A percentile compares a stretch with the other conserved stretches of the same genome.
These are phyloP conservation scores for Cylindroiulus punctatus DNA, from an alignment of 2,888 invertebrate genomes.

Conservation along the genomic window DNA sequence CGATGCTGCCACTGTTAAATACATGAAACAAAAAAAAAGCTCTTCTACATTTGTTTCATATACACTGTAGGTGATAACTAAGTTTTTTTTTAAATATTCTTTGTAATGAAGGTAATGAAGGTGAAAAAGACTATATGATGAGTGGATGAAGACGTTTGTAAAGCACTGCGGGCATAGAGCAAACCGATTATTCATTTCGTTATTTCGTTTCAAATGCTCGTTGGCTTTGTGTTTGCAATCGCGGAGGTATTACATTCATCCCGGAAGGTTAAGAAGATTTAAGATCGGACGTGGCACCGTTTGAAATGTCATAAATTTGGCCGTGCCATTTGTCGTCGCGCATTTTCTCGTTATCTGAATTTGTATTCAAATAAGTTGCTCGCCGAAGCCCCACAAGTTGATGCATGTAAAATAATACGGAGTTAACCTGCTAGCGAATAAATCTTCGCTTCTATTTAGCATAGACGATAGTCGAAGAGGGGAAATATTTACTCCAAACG, in stretches of 20 bases:
- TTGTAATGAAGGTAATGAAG: too few relatives aligned
- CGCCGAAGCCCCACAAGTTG: slow-evolving; percentile 21
- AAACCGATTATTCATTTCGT: too few relatives aligned
- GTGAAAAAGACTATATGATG: too few relatives aligned
- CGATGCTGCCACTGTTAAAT: too few relatives aligned
- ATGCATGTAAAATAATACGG: neutral
- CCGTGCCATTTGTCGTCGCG: slow-evolving; percentile 20
- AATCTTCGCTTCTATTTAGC: neutral
- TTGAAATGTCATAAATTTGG: slow-evolving; percentile 28
- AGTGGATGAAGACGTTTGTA: too few relatives aligned
- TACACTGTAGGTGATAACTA: too few relatives aligned
- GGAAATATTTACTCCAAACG: slow-evolving; percentile 6
- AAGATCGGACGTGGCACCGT: slow-evolving; percentile 19
- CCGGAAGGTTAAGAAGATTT: slow-evolving; percentile 27
- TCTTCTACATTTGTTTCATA: too few relatives aligned
- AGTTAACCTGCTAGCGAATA: neutral
- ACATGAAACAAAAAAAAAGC: too few relatives aligned
- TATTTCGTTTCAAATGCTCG: neutral
- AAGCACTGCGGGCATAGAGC: too few relatives aligned
- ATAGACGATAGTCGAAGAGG: neutral
- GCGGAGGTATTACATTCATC: neutral
- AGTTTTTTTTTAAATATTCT: too few relatives aligned
- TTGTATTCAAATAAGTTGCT: neutral
- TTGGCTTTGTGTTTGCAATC: neutral
- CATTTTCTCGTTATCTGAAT: slow-evolving; percentile 22